Conservation (phyloP, 2,797 vertebrate species). For the Sus cebifrons region DNA sequence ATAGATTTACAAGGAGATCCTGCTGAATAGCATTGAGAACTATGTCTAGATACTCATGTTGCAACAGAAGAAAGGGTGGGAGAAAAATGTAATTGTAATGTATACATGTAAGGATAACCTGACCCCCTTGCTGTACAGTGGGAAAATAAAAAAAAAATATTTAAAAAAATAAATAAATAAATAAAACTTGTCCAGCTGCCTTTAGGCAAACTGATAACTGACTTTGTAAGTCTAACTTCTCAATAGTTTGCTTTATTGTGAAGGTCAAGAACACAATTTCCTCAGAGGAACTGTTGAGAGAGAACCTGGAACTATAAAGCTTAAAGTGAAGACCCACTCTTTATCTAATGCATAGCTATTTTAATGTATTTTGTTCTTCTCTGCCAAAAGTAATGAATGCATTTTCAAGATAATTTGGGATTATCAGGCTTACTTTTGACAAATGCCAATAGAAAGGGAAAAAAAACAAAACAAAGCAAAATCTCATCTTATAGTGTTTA, state of each 20-base stretch:
- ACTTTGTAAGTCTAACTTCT: neutral
- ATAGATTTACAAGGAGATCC: no score
- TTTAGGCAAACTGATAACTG: neutral
- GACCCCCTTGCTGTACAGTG: no score
- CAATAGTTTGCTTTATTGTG: neutral
- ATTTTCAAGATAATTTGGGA: constrained; percentile 28
- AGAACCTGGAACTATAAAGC: neutral
- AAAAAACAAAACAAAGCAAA: neutral
- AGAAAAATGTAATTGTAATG: no score
- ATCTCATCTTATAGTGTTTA: neutral
- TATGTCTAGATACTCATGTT: no score
- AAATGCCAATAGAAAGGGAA: neutral
- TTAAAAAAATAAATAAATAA: no score
- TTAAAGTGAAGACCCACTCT: neutral
- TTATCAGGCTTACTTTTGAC: neutral
- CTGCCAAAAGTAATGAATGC: neutral
- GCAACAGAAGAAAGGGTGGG: no score
- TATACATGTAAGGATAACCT: no score
- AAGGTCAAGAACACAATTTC: neutral
- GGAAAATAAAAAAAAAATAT: no score
- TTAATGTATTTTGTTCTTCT: neutral
- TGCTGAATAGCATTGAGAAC: no score
- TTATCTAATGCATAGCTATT: neutral
- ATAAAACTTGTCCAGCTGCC: neutral
- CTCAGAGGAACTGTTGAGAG: neutral